Evolutionary conservation across 2,888 invertebrate species (phyloP).

Genomic region (Campoletis raptor): DNA sequence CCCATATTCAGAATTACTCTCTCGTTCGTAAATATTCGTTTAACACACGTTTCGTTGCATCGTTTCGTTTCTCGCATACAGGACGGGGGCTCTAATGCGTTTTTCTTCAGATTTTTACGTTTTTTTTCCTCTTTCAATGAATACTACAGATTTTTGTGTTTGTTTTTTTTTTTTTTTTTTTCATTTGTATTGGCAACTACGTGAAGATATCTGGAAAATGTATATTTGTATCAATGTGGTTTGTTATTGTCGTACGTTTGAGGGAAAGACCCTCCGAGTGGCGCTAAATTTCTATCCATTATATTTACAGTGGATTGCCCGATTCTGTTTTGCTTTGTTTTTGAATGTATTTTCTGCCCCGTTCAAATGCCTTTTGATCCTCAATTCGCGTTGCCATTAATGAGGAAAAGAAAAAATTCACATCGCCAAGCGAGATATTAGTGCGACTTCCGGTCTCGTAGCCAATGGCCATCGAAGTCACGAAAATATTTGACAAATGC

Average conservation of each 20-base stretch:
- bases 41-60: slow-evolving; percentile 61
- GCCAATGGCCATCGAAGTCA: background rate
- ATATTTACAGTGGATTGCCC: slow-evolving; percentile 65
- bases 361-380: slow-evolving; percentile 10
- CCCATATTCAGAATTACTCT: slow-evolving; percentile 19
- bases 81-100: slow-evolving; percentile 4
- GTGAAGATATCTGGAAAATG: background rate
- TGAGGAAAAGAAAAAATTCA: slow-evolving; percentile 13
- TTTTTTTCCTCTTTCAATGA: slow-evolving; percentile 23
- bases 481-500: slow-evolving; percentile 3
- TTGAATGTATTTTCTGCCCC: background rate
- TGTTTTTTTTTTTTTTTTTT: background rate
- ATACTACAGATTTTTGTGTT: background rate
- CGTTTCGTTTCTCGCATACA: slow-evolving; percentile 48
- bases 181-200: background rate
- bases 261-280: slow-evolving; percentile 11
- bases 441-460: background rate
- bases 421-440: slow-evolving; percentile 48
- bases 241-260: slow-evolving; percentile 35
- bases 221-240: slow-evolving; percentile 33
- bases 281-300: slow-evolving; percentile 48
- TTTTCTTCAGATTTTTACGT: background rate
- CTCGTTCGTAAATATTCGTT: slow-evolving; percentile 41
- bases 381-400: slow-evolving; percentile 19
- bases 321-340: slow-evolving; percentile 18